A percentile compares a stretch with the other conserved stretches of the same genome.
These are phyloP conservation scores for Psococerastis gibbosa DNA, from an alignment of 2,888 invertebrate genomes.

Conservation along the genomic window DNA sequence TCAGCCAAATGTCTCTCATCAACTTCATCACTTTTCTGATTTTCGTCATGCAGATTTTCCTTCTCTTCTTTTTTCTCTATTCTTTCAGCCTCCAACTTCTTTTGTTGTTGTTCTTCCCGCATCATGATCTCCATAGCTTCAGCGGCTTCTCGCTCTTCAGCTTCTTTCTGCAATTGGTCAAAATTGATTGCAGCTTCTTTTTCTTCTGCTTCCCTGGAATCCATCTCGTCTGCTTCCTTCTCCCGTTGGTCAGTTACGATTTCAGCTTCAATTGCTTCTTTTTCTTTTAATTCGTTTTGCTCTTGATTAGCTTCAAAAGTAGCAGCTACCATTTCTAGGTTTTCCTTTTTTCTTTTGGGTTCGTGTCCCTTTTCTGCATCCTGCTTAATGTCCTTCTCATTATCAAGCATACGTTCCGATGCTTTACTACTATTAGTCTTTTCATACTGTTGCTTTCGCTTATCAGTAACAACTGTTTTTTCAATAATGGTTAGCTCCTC, in stretches of 20 bases:
- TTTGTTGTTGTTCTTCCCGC: slow-evolving; percentile 15
- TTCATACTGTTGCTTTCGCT: slow-evolving; percentile 15
- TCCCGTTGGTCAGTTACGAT: slow-evolving; percentile 11
- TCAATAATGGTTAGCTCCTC: slow-evolving; percentile 8
- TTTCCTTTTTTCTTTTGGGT: background rate
- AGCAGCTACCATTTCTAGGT: too few relatives aligned
- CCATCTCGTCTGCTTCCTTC: slow-evolving; percentile 10
- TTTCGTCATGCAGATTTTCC: slow-evolving; percentile 17
- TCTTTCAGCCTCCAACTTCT: slow-evolving; percentile 17
- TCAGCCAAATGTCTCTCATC: slow-evolving; percentile 16
- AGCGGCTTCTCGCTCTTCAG: slow-evolving; percentile 3
- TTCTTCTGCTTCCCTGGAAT: background rate
- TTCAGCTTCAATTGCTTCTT: too few relatives aligned
- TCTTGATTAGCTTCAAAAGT: slow-evolving; percentile 7
- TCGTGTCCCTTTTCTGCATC: slow-evolving; percentile 9
- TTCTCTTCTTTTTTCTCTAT: slow-evolving; percentile 15
- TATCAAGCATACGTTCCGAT: slow-evolving; percentile 1
- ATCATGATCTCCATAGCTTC: slow-evolving; percentile 12
- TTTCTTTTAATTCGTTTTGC: slow-evolving; percentile 5
- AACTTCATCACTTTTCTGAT: too few relatives aligned
- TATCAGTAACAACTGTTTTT: slow-evolving; percentile 12
- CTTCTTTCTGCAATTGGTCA: too few relatives aligned
- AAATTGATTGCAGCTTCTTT: background rate
- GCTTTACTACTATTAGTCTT: slow-evolving; percentile 12
- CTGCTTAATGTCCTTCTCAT: slow-evolving; percentile 10